Conservation (phyloP, 1,140 invertebrate genomes). For the Patella vulgata region DNA sequence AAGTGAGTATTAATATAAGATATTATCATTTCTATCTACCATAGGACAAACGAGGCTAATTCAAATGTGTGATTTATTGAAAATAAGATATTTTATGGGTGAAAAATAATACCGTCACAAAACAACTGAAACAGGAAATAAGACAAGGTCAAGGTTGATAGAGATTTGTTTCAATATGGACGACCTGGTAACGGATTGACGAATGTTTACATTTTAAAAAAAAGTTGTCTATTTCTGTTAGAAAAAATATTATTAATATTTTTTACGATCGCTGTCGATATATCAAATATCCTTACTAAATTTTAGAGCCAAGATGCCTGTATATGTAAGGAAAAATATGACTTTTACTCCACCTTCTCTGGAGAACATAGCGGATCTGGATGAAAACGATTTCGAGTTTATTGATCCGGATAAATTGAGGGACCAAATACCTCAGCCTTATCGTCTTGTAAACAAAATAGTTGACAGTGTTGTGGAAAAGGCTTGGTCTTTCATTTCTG, state of each 20-base stretch:
- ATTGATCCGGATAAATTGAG: slow-evolving; percentile 58
- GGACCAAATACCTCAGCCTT: slow-evolving; percentile 60
- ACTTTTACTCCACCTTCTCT: slow-evolving; percentile 57
- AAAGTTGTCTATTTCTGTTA: neutral
- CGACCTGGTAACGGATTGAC: slow-evolving; percentile 8
- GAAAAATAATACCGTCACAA: too few relatives aligned
- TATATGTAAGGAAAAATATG: slow-evolving; percentile 56
- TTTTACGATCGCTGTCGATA: too few relatives aligned
- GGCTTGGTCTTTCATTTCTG: slow-evolving; percentile 51
- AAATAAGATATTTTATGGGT: too few relatives aligned
- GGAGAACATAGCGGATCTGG: slow-evolving; percentile 46
- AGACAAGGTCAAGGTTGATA: too few relatives aligned
- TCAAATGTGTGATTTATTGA: too few relatives aligned
- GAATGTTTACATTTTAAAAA: slow-evolving; percentile 1
- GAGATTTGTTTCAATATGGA: slow-evolving; percentile 13
- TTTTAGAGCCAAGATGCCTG: slow-evolving; percentile 57
- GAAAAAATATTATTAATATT: neutral
- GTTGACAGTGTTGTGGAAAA: slow-evolving; percentile 50
- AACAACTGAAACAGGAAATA: too few relatives aligned
- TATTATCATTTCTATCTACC: too few relatives aligned
- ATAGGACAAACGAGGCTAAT: too few relatives aligned
- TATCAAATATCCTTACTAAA: too few relatives aligned
- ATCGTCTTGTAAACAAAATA: slow-evolving; percentile 61
- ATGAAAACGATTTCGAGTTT: slow-evolving; percentile 58
- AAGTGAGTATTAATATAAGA: too few relatives aligned